Evolutionary conservation across 2,113 vertebrate species (phyloP), one percentile per base, ranked within the genome.

Genomic region (Catharus minimus): DNA sequence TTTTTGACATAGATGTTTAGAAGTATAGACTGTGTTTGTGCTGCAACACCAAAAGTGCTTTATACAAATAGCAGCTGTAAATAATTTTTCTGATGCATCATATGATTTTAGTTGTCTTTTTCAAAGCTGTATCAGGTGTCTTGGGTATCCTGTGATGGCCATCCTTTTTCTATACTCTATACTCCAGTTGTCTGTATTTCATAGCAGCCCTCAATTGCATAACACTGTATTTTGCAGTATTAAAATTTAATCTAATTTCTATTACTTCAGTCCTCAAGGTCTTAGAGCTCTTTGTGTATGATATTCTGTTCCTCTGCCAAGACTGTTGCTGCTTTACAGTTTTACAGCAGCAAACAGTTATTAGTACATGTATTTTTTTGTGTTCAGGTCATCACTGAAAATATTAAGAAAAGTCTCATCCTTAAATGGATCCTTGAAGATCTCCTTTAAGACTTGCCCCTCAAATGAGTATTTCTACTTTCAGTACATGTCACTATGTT

Each of bases 161-260:
- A 56, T 75, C 23, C 27, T 88, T 82, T 67, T 88, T 44, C 62
- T 88, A 3, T 60, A 36, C 16, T 72, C 20, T 62, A 38, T 38
- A 38, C 64, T 94, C 24, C 30, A 60, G 19, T 13, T 82, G n/a
- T 72, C 80, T 82, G 0, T 88, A 47, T 82, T 88, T 90, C 57
- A 57, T 41, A 83, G 49, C 19, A 80, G n/a, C 19, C 28, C 17
- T 90, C 72, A 69, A 86, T 24, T 66, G 33, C 15, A 8, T 69
- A 66, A 65, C 22, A 17, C 30, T 60, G 39, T 72, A 21, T 76
- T 88, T 82, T 66, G 33, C 43, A 32, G 17, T 58, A 77, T 86
- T 86, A 90, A 92, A 57, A 74, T 92, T 86, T 86, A 81, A 81
- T 89, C 6, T 36, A 36, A 64, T 85, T 85, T 90, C 33, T 94